A percentile compares a stretch with the other conserved stretches of the same genome.
These are phyloP conservation scores for Chymomyza fuscimana DNA, from an alignment of 2,888 invertebrate species.

Conservation along the genomic window DNA sequence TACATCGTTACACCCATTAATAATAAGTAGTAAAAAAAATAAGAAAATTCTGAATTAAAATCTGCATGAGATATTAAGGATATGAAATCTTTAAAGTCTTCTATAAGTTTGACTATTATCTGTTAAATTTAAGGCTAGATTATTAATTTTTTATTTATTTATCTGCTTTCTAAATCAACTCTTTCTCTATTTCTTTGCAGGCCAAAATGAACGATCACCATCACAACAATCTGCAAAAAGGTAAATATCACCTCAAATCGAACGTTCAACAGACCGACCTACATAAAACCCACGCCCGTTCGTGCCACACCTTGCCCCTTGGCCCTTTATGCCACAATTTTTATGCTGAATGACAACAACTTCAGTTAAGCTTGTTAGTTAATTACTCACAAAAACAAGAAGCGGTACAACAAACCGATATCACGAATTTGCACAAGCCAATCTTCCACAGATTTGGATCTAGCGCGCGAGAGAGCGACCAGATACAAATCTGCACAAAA, in stretches of 20 bases:
- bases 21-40: too few species aligned
- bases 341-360: slow-evolving; percentile 36
- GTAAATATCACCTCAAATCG: slow-evolving; percentile 61
- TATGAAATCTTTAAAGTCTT: too few species aligned
- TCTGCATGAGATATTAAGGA: too few species aligned
- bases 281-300: slow-evolving; percentile 36
- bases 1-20: too few species aligned
- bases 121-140: too few species aligned
- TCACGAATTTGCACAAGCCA: slow-evolving; percentile 26
- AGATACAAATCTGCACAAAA: slow-evolving; percentile 44
- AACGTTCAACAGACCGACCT: slow-evolving; percentile 1
- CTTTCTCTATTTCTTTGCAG: slow-evolving; percentile 56
- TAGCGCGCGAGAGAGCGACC: slow-evolving; percentile 46
- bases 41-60: too few species aligned
- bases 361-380: slow-evolving; percentile 50
- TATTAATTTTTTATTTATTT: not conserved
- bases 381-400: slow-evolving; percentile 67
- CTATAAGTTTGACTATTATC: too few species aligned
- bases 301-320: slow-evolving; percentile 37
- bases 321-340: slow-evolving; percentile 11
- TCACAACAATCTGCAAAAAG: slow-evolving; percentile 80
- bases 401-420: slow-evolving; percentile 19
- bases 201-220: slow-evolving; percentile 81
- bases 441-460: slow-evolving; percentile 45
- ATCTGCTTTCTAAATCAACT: not conserved